Conservation (phyloP, 1,140 invertebrate species). For the Akabosia matsudoensis region DNA sequence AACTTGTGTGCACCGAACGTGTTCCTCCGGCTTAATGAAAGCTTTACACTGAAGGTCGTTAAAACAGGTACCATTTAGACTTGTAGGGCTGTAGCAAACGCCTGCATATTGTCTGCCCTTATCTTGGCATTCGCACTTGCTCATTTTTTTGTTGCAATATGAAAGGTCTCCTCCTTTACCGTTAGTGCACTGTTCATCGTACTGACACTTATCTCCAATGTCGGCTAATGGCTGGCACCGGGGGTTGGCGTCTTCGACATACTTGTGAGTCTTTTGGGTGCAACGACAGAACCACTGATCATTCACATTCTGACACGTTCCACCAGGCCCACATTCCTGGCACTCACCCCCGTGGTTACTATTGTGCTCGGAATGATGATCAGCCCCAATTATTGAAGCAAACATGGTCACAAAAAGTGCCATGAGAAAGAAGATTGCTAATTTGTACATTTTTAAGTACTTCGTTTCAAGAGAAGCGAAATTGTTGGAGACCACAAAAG, state of each 20-base stretch:
- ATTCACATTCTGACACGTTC: neutral
- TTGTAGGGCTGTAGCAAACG: slow-evolving; percentile 20
- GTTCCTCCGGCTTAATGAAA: slow-evolving; percentile 19
- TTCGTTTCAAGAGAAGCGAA: no score
- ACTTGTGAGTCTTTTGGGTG: no score
- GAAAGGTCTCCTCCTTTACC: neutral
- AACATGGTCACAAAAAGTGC: no score
- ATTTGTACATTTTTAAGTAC: no score
- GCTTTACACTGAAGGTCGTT: slow-evolving; percentile 19
- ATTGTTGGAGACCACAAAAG: no score
- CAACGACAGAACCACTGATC: neutral
- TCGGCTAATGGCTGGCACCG: neutral
- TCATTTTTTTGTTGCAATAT: slow-evolving; percentile 1
- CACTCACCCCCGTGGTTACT: no score
- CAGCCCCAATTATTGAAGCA: no score
- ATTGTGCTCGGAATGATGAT: no score
- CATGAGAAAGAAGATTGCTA: no score
- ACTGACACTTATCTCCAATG: slow-evolving; percentile 18
- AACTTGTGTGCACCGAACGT: neutral
- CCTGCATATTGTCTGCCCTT: neutral
- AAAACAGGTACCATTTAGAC: neutral
- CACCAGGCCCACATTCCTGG: no score
- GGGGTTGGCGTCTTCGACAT: neutral
- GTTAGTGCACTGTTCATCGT: neutral
- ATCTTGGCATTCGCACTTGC: slow-evolving; percentile 37